Evolutionary conservation across 2,888 invertebrate species (phyloP).

Genomic region (Chironomus riparius): DNA sequence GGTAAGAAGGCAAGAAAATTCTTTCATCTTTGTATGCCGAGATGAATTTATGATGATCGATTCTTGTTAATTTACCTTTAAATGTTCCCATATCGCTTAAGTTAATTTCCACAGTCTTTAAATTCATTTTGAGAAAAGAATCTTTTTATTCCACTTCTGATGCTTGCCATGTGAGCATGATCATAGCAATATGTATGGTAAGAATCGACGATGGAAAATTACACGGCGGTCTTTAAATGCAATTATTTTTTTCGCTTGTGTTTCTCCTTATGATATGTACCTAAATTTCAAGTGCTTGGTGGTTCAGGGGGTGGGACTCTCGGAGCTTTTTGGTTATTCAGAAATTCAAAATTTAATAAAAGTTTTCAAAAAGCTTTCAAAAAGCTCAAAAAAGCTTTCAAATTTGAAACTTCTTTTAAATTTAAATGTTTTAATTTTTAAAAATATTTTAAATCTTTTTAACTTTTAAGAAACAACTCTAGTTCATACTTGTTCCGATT

Average conservation of each 20-base stretch:
- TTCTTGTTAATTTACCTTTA: slow-evolving; percentile 17
- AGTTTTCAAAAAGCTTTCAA: too few relatives aligned
- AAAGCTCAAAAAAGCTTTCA: too few relatives aligned
- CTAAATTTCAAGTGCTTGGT: neutral
- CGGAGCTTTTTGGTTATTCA: too few relatives aligned
- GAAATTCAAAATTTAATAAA: too few relatives aligned
- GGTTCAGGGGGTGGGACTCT: too few relatives aligned
- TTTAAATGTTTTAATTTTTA: too few relatives aligned
- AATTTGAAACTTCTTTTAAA: too few relatives aligned
- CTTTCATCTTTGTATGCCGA: neutral
- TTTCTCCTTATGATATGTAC: neutral
- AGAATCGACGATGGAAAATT: slow-evolving; percentile 7
- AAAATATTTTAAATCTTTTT: too few relatives aligned
- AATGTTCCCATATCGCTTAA: neutral
- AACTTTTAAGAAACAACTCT: too few relatives aligned
- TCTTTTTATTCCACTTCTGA: neutral
- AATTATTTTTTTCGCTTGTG: slow-evolving; percentile 7
- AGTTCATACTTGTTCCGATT: too few relatives aligned
- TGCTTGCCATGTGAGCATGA: too few relatives aligned
- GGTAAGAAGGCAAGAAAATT: neutral
- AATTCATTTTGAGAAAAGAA: neutral
- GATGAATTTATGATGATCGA: slow-evolving; percentile 21
- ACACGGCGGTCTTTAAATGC: slow-evolving; percentile 1
- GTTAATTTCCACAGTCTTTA: neutral
- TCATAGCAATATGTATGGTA: neutral